Conservation (phyloP, 2,888 invertebrate genomes). For the Nomada flava region DNA sequence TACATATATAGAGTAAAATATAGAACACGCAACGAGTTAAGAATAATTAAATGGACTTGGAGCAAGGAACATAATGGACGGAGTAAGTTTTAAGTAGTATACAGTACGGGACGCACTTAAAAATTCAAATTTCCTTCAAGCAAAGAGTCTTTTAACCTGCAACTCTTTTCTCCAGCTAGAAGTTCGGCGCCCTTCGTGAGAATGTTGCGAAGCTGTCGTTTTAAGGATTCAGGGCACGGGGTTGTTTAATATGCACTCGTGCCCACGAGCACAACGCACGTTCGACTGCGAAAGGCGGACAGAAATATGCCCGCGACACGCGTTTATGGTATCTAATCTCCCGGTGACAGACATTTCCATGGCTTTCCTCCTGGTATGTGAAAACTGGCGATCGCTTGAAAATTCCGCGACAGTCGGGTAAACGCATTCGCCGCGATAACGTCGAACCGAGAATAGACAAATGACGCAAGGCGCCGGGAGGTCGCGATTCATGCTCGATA, state of each 20-base stretch:
- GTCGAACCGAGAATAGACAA: constrained; percentile 75
- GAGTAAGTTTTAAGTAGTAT: not conserved
- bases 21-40: too few species aligned
- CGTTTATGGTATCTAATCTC: constrained; percentile 56
- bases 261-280: constrained; percentile 12
- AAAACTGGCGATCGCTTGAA: constrained; percentile 48
- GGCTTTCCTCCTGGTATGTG: constrained; percentile 30
- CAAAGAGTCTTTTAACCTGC: not conserved
- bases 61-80: too few species aligned
- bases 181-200: not conserved
- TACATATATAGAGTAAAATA: too few species aligned
- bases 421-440: constrained; percentile 68
- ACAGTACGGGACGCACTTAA: not conserved
- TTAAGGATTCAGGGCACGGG: constrained; percentile 25
- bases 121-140: constrained; percentile 4
- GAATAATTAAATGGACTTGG: not conserved
- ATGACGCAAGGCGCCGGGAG: constrained; percentile 74
- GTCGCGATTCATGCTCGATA: constrained; percentile 71
- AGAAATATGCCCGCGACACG: constrained; percentile 16
- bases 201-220: constrained; percentile 17
- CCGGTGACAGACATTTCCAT: constrained; percentile 41
- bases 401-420: constrained; percentile 61
- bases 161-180: not conserved
- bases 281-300: constrained; percentile 26
- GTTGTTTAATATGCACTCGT: constrained; percentile 37